Base-by-base conservation (phyloP, 2,113 vertebrate genomes). In the Gopherus flavomarginatus region DNA sequence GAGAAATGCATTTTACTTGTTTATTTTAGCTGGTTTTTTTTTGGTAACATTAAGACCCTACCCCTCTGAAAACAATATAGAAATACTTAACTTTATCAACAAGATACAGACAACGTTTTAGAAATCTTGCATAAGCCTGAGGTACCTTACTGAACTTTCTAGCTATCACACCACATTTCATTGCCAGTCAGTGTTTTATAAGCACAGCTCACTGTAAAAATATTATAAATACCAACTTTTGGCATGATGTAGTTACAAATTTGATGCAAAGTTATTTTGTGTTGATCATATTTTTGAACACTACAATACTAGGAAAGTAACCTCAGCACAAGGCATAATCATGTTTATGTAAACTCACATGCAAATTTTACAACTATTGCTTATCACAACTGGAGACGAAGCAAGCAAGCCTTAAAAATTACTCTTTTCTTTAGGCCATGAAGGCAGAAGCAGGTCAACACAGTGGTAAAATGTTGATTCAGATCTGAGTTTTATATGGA, bases 251-350 rank as follows among this genome's bases (percentile, higher is more conserved):
- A 91, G 59, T 81, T 90, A 42, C 54, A 91, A 56, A 92, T 88
- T 93, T 94, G 79, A 93, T 31, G 54, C 38, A 78, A 0, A 24
- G 29, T 90, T 94, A 75, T 85, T 22, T 57, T 90, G 59, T 85
- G 42, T 8, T 8, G 93, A 47, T 83, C 78, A 93, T 38, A 50
- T 57, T 97, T 93, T 27, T 81, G 53, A 93, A n/a, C 65, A 85
- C n/a, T 90, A 88, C 81, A 87, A 24, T 72, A 77, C 81, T 90
- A 90, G 72, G 90, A 75, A 92, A 93, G 85, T 57, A 92, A 85
- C 38, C 72, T 94, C 69, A 72, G 89, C 81, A 91, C 88, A 92
- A 93, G 89, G n/a, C 72, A 82, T 52, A 89, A 85, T 62, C 65
- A 89, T 50, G 59, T 35, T 86, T 65, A 75, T 2, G 86, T 3